Evolutionary conservation across 2,113 vertebrate species (phyloP), one percentile per base, ranked within the genome.

Genomic region (Coracopsis vasa): DNA sequence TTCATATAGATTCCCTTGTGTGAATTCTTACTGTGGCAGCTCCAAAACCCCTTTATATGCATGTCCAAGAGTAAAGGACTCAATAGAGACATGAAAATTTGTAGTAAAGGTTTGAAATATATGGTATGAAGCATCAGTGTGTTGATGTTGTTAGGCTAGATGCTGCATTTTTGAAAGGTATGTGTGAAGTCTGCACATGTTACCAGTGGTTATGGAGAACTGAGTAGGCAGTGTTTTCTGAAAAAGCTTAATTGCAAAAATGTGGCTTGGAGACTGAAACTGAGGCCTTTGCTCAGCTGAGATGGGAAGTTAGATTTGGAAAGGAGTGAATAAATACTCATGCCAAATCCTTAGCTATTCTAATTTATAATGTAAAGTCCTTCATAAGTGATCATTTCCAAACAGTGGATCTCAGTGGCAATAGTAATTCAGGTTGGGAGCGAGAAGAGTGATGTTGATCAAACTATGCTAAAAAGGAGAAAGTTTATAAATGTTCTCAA

Each of bases 31-130:
- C 3, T 37, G 27, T 6, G 18, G 27, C 56, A 85, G 35, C 31
- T 27, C 16, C 3, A 6, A 42, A 29, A 10, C 0, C 0, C 8
- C 19, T 10, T 74, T 42, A 65, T n/a, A 41, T 67, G 13, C 10
- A 18, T 25, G 27, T 41, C 21, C 5, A 50, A 27, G 21, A 25
- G 19, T 28, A 92, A 90, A 80, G 16, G 21, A 41, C 21, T 51
- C 9, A 23, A 41, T 58, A 19, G 9, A 88, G 42, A 65, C 2
- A 7, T 20, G 29, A 14, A 56, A 80, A 48, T 44, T 61, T 54
- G 14, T 28, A 48, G 19, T 29, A 80, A 54, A 42, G 24, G 16
- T 82, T 71, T 83, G 27, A 83, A 80, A 47, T 31, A 29, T 6
- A 25, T 23, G 6, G 41, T 45, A 29, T 14, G 25, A 80, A 75